These are phyloP conservation scores for Drosophila sordidula DNA, from an alignment of 2,888 invertebrate genomes.

Conservation along the genomic window DNA sequence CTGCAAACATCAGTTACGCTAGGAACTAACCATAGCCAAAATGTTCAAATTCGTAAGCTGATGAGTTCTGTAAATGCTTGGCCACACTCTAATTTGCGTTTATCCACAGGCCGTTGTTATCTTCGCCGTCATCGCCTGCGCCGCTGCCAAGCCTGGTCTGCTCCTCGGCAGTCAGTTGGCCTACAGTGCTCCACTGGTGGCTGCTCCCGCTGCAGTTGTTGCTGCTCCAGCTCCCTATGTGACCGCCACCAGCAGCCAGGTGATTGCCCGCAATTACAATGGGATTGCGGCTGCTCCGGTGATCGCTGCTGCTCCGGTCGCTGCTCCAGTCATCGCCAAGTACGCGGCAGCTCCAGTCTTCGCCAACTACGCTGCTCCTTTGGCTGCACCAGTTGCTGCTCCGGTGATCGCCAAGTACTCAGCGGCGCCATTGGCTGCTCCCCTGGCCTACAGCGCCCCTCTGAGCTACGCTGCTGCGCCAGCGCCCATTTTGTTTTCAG, in stretches of 20 bases:
- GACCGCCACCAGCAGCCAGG: constrained; percentile 68
- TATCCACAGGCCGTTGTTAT: constrained; percentile 38
- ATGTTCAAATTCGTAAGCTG: constrained; percentile 72
- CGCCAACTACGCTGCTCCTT: constrained; percentile 41
- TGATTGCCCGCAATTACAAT: constrained; percentile 72
- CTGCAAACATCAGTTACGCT: constrained; percentile 23
- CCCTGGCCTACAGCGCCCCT: constrained; percentile 23
- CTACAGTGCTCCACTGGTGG: constrained; percentile 39
- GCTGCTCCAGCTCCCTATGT: constrained; percentile 42
- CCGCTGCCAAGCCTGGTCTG: constrained; percentile 63
- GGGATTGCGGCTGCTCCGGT: constrained; percentile 61
- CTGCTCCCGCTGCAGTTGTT: constrained; percentile 47
- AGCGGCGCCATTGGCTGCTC: constrained; percentile 21
- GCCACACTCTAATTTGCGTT: not conserved
- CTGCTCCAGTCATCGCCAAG: constrained; percentile 37
- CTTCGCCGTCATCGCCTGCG: constrained; percentile 63
- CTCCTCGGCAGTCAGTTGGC: constrained; percentile 40
- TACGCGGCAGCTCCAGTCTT: constrained; percentile 23
- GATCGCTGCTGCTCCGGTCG: constrained; percentile 33
- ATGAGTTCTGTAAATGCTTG: not conserved
- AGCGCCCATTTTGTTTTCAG: constrained; percentile 15
- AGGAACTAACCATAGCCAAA: constrained; percentile 14
- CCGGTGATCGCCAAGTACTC: constrained; percentile 42
- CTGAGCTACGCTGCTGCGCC: constrained; percentile 25
- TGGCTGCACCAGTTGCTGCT: constrained; percentile 49